Evolutionary conservation across 2,888 invertebrate genomes (phyloP).

Genomic region (Limnephilus rhombicus): DNA sequence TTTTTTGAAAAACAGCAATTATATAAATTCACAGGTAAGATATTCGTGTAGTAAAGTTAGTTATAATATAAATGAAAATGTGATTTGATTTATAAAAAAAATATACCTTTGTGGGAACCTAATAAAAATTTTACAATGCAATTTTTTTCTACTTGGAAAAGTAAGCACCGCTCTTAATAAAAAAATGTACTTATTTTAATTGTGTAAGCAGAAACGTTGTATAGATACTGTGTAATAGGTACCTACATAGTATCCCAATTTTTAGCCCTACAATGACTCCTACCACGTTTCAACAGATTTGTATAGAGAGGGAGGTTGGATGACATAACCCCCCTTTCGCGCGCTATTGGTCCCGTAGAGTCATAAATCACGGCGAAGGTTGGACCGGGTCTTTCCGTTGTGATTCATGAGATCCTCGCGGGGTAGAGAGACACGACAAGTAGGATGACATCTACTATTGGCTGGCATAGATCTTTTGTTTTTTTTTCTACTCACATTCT

Average conservation of each 20-base stretch:
- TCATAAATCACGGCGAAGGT: constrained; percentile 7
- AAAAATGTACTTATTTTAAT: no score
- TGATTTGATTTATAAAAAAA: no score
- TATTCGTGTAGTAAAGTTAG: no score
- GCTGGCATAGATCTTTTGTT: neutral
- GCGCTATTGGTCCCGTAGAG: neutral
- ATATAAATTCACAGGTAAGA: no score
- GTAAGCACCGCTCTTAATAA: no score
- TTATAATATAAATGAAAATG: no score
- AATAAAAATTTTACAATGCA: no score
- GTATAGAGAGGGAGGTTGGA: neutral
- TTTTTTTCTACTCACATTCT: neutral
- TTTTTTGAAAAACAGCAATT: no score
- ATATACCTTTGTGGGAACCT: no score
- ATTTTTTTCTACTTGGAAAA: no score
- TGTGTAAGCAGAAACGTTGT: no score
- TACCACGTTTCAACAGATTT: neutral
- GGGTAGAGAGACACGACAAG: neutral
- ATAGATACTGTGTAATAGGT: no score
- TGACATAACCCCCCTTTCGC: neutral
- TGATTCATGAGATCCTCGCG: neutral
- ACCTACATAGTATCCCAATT: neutral
- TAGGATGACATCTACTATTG: neutral
- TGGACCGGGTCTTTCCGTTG: neutral
- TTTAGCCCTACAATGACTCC: neutral